Percentiles rank a stretch among this genome's conserved stretches.
Conservation (phyloP, 2,113 vertebrate genomes). For the Hippocampus guttulatus region DNA sequence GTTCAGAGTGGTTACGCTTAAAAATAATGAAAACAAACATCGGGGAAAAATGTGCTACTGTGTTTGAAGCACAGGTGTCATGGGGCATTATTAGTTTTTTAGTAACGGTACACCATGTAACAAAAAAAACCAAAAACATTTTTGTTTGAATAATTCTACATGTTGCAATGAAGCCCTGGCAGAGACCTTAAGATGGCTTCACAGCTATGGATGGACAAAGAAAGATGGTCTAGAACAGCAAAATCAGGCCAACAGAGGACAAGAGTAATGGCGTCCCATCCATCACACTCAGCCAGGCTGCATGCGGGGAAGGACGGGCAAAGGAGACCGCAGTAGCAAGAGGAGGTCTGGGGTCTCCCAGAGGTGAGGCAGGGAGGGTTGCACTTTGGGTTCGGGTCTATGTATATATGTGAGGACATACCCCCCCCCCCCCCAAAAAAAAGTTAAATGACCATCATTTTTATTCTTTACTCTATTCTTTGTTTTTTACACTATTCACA, state of each 20-base stretch:
- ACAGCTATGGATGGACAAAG: constrained; percentile 10
- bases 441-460: too few species aligned
- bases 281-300: constrained; percentile 65
- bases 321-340: constrained; percentile 63
- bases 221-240: constrained; percentile 38
- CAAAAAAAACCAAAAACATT: background rate
- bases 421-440: constrained; percentile 1
- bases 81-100: too few species aligned
- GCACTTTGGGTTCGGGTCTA: constrained; percentile 38
- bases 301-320: constrained; percentile 64
- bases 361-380: constrained; percentile 50
- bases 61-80: too few species aligned
- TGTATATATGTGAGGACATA: constrained; percentile 10
- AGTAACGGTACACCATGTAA: too few species aligned
- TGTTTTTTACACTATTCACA: constrained; percentile 2
- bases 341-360: constrained; percentile 11
- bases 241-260: constrained; percentile 73
- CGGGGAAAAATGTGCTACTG: accelerated
- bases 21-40: too few species aligned
- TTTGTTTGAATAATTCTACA: constrained; percentile 1
- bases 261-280: constrained; percentile 74
- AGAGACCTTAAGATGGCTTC: background rate
- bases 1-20: background rate
- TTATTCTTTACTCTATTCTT: too few species aligned
- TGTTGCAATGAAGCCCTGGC: constrained; percentile 13